Conservation (phyloP, 2,797 vertebrate genomes). For the Sparidentex hasta region DNA sequence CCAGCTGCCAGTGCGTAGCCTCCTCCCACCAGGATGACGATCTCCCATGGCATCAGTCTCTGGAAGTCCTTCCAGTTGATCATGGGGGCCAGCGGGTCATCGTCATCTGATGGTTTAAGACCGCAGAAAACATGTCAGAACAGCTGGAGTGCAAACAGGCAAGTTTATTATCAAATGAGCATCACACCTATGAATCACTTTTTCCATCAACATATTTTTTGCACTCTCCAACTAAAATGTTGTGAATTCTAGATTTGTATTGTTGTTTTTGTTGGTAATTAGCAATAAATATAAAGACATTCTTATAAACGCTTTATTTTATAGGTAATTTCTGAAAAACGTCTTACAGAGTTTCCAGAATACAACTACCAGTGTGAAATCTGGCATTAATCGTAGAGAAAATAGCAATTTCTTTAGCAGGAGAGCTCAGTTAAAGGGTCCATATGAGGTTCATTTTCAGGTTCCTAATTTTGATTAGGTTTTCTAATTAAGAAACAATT, state of each 20-base stretch:
- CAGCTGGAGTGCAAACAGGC: neutral
- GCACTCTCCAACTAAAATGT: neutral
- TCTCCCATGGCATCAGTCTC: constrained; percentile 99
- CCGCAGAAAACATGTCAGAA: constrained; percentile 9
- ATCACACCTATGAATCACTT: neutral
- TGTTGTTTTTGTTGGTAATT: neutral
- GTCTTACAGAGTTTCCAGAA: too few species aligned
- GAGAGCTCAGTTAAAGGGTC: neutral
- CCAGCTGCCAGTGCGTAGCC: constrained; percentile 97
- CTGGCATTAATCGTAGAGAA: neutral
- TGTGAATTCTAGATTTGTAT: neutral
- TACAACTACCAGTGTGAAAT: too few species aligned
- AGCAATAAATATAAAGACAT: too few species aligned
- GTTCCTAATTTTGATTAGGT: too few species aligned
- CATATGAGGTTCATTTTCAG: too few species aligned
- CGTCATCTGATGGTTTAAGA: constrained; percentile 67
- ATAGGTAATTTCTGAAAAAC: too few species aligned
- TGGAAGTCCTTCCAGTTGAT: constrained; percentile 99
- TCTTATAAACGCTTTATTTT: too few species aligned
- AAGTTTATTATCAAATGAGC: neutral
- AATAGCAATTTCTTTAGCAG: neutral
- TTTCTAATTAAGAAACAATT: too few species aligned
- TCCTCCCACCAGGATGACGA: constrained; percentile 97
- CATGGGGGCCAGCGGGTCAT: constrained; percentile 88
- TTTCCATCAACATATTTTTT: neutral